These are phyloP conservation scores for Thaumatotibia leucotreta DNA, from an alignment of 1,140 invertebrate genomes.

Conservation along the genomic window DNA sequence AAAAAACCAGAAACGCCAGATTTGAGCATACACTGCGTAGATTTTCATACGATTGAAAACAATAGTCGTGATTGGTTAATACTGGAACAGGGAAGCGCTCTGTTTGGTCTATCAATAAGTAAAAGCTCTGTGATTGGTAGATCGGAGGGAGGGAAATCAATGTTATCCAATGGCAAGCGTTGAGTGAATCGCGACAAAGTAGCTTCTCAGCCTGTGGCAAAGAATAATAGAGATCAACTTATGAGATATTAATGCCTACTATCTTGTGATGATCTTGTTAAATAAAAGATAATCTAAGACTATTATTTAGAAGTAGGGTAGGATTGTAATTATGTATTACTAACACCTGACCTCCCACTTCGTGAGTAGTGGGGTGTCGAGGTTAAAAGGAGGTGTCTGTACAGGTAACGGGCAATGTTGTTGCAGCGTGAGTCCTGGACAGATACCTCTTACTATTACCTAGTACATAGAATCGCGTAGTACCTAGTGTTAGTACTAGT, in stretches of 20 bases:
- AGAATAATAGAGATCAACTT: background rate
- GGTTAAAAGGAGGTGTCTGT: too few species aligned
- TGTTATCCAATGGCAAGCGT: constrained; percentile 28
- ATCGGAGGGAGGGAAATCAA: background rate
- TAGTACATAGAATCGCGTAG: too few species aligned
- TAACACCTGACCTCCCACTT: too few species aligned
- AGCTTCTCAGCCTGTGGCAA: background rate
- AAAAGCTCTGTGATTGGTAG: constrained; percentile 26
- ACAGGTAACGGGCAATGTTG: too few species aligned
- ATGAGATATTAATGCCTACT: background rate
- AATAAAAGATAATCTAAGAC: too few species aligned
- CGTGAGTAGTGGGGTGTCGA: too few species aligned
- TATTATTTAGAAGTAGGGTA: too few species aligned
- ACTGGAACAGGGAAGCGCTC: background rate
- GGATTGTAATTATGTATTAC: too few species aligned
- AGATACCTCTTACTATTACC: too few species aligned
- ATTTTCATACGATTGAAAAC: constrained; percentile 9
- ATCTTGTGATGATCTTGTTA: too few species aligned
- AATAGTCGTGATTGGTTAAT: background rate
- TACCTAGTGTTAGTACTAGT: background rate
- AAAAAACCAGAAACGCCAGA: background rate
- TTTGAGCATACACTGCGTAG: background rate
- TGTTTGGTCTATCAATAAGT: constrained; percentile 25
- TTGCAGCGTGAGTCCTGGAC: too few species aligned
- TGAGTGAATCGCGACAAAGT: background rate